Evolutionary conservation across 2,888 invertebrate species (phyloP), one percentile per base, ranked within the genome.

Genomic region (Agonopterix alstromeriana): DNA sequence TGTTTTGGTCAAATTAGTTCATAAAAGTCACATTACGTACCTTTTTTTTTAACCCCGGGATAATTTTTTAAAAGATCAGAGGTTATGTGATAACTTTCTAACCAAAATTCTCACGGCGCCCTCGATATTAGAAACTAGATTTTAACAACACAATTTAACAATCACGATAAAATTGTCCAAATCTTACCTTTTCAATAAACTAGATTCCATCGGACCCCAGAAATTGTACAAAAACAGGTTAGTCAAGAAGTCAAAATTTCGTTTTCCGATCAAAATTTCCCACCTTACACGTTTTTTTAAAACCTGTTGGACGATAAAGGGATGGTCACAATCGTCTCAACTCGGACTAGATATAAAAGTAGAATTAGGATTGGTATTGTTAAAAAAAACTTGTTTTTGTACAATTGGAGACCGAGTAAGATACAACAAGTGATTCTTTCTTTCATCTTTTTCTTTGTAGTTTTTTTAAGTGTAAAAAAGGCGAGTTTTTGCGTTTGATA

Each of bases 301-400:
- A 79, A 81, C 80, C 73, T 76, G 79, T 76, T 65, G 60, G 47
- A 27, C 52, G 52, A 52, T 55, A 66, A 50, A 63, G 61, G 65
- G 67, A 62, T 54, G 50, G 48, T 47, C 27, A 27, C 27, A 27
- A 27, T 27, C 27, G 27, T 61, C 53, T 59, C 55, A 48, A 63
- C 61, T 61, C 54, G 60, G 58, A 65, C 59, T 63, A 63, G 65
- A 72, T 68, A 65, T 56, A 57, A 60, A 57, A 56, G 48, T 48
- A 46, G 56, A 60, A 63, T 65, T 61, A 59, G 61, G 65, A 68
- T 56, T 54, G 27, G 27, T 58, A 57, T 59, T 54, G 53, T 47
- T 9, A n/a, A 38, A 27, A n/a, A 41, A 58, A 64, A 71, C 69
- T 50, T 52, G 74, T 68, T 67, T 36, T 27, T 5, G 2, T 47